phyloP scores from a whole-genome alignment of 2,113 vertebrate species.

The Scomber colias region DNA sequence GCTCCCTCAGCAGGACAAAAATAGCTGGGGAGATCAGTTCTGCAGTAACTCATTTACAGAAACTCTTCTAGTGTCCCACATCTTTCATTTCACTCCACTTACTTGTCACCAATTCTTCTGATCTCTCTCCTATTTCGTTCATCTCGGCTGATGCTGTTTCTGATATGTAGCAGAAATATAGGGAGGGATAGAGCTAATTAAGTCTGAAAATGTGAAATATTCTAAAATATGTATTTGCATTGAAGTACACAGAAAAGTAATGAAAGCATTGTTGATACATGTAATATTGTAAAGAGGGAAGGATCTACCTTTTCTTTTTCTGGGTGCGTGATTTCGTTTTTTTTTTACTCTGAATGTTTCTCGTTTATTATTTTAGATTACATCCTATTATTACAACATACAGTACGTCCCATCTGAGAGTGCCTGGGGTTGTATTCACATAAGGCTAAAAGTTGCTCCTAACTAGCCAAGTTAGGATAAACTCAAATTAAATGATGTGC shows the following conservation, averaged over 20 bases:
- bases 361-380: too few relatives aligned
- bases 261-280: constrained; percentile 26
- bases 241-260: constrained; percentile 14
- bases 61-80: constrained; percentile 26
- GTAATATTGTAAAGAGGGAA: neutral
- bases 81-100: constrained; percentile 41
- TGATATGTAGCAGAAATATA: constrained; percentile 33
- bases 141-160: constrained; percentile 46
- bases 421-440: too few relatives aligned
- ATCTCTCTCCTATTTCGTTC: constrained; percentile 31
- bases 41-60: constrained; percentile 37
- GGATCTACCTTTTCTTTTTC: constrained; percentile 1
- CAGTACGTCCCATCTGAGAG: neutral
- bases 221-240: constrained; percentile 21
- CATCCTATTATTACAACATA: neutral
- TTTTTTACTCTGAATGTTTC: neutral
- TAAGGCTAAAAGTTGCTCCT: too few relatives aligned
- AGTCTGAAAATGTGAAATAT: constrained; percentile 27
- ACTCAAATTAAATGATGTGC: too few relatives aligned
- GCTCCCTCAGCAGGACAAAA: constrained; percentile 2
- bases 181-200: constrained; percentile 41
- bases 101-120: constrained; percentile 46
- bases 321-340: neutral
- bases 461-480: too few relatives aligned
- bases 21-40: constrained; percentile 18